phyloP scores from a whole-genome alignment of 2,113 vertebrate species.

The Apeltes quadracus region DNA sequence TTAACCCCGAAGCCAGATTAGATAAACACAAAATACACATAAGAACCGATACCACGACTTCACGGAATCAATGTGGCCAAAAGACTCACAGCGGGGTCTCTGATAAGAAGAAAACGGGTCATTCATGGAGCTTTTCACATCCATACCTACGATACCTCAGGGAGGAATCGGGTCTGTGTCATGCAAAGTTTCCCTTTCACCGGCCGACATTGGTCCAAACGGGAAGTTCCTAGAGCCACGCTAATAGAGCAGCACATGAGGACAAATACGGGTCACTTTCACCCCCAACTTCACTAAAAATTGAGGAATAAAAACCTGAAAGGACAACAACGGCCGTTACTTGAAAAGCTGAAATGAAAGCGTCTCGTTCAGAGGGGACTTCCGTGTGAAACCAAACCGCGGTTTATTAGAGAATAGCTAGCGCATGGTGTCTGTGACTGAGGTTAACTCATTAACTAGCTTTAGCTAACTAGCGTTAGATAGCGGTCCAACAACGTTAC shows the following conservation, averaged over 20 bases:
- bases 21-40: slow-evolving; percentile 14
- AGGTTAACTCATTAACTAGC: background rate
- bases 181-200: background rate
- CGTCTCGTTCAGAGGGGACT: background rate
- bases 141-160: background rate
- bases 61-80: background rate
- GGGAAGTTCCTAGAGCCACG: background rate
- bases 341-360: slow-evolving; percentile 47
- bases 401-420: background rate
- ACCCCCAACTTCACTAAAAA: background rate
- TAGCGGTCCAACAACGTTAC: background rate
- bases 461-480: slow-evolving; percentile 12
- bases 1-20: background rate
- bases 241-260: too few relatives aligned
- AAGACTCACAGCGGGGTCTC: background rate
- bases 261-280: background rate
- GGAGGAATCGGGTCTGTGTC: background rate
- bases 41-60: background rate
- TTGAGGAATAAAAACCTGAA: background rate
- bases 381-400: background rate
- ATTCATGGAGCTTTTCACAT: background rate
- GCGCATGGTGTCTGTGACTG: too few relatives aligned
- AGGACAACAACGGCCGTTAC: background rate
- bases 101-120: background rate
- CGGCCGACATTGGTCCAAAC: background rate